Percentiles rank a stretch among this genome's conserved stretches.
phyloP scores from a whole-genome alignment of 2,113 vertebrate genomes.

The Epinephelus lanceolatus region DNA sequence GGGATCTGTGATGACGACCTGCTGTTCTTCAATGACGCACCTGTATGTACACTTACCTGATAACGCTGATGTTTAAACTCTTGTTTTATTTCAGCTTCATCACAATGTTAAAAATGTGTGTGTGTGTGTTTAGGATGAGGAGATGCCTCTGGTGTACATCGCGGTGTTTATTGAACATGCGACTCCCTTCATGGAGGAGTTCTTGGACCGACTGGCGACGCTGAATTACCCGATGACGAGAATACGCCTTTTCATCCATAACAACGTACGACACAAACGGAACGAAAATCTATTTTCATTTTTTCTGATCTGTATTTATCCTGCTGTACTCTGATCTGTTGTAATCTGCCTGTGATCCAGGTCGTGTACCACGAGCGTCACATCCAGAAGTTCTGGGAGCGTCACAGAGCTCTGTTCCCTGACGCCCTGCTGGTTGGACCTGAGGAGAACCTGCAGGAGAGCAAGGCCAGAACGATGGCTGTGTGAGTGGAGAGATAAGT shows the following conservation, averaged over 20 bases:
- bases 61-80: accelerated
- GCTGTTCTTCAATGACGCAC: conserved; percentile 38
- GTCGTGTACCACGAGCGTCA: conserved; percentile 76
- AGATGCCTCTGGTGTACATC: conserved; percentile 70
- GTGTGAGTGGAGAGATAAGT: conserved; percentile 59
- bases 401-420: conserved; percentile 51
- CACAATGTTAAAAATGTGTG: neutral
- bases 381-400: conserved; percentile 75
- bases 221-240: conserved; percentile 58
- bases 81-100: accelerated
- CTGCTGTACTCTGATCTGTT: neutral
- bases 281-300: accelerated
- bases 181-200: conserved; percentile 78
- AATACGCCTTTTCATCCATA: conserved; percentile 77
- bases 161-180: conserved; percentile 64
- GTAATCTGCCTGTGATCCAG: conserved; percentile 4
- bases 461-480: conserved; percentile 70
- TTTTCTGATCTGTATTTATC: too few species aligned
- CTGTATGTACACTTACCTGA: neutral
- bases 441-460: conserved; percentile 73
- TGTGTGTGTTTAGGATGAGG: conserved; percentile 53
- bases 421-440: conserved; percentile 67
- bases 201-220: conserved; percentile 63
- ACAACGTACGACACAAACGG: conserved; percentile 48
- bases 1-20: conserved; percentile 68